phyloP scores from a whole-genome alignment of 2,113 vertebrate species.

The Anthoscopus minutus region DNA sequence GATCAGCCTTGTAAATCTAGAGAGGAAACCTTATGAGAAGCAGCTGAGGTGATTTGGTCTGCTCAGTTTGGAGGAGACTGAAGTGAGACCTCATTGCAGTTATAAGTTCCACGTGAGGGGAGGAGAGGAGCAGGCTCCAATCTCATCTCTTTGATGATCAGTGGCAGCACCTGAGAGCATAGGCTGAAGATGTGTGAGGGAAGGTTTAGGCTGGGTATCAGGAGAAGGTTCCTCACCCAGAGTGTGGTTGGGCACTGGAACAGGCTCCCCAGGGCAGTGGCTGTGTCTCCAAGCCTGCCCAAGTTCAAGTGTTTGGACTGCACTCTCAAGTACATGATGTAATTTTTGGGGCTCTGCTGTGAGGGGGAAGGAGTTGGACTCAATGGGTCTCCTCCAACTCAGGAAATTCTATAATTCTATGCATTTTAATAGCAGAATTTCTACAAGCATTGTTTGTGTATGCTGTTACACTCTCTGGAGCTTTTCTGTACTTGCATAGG shows the following conservation, averaged over 20 bases:
- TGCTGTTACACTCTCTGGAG: neutral
- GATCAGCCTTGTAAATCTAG: neutral
- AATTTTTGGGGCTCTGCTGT: neutral
- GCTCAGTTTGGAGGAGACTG: neutral
- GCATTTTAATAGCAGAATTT: neutral
- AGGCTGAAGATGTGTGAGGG: neutral
- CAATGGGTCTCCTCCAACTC: neutral
- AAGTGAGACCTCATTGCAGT: neutral
- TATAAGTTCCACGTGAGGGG: rapidly evolving
- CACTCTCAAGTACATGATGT: too few relatives aligned
- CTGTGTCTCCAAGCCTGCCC: neutral
- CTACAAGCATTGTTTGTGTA: neutral
- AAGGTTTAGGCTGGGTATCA: rapidly evolving
- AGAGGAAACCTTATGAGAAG: neutral
- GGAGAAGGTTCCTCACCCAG: neutral
- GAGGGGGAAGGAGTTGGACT: neutral
- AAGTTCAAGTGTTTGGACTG: neutral
- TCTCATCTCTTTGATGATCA: too few relatives aligned
- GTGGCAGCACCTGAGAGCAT: rapidly evolving
- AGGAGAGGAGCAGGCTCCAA: neutral
- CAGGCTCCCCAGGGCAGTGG: too few relatives aligned
- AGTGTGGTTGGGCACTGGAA: rapidly evolving
- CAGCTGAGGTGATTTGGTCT: neutral
- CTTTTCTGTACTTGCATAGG: neutral
- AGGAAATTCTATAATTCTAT: neutral